Base-by-base conservation (phyloP, 2,888 invertebrate genomes). In the Timandra comae region DNA sequence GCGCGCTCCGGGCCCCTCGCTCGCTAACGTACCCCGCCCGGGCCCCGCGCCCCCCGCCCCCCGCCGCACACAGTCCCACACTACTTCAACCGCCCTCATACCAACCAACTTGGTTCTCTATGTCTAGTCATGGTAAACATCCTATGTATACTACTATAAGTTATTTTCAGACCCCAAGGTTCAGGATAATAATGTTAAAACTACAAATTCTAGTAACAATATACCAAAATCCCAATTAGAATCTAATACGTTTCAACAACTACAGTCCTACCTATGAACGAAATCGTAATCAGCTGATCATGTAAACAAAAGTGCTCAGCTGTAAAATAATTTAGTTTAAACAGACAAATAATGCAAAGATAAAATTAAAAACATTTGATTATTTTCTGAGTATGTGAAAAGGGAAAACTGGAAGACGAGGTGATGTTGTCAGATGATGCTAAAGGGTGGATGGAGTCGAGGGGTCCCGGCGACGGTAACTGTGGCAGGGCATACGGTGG, bases 251-350 rank as follows among this genome's bases (percentile, higher is more conserved):
- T 51, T n/a, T n/a, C n/a, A n/a, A 41, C 46, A 50, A 2, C 7
- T 3, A 8, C 7, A 22, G 22, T 22, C 9, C 4, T 4, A 22
- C 4, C 4, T 8, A 2, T 4, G 3, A 22, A 56, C 43, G 46
- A 62, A 52, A 64, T 50, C 52, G 58, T 51, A 63, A 80, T 76
- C 84, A 85, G 84, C 84, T 85, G 84, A 77, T 81, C 78, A 54
- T 71, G 80, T 85, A 85, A 84, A 84, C 84, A 84, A 76, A 60
- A 62, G 53, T 45, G 46, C 48, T 37, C 35, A 35, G 35, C 11
- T 49, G 43, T 41, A 42, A 23, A 43, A 41, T 46, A 49, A 45
- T 20, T 29, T 20, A 38, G 19, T n/a, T n/a, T n/a, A n/a, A n/a
- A n/a, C n/a, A n/a, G n/a, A n/a, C n/a, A n/a, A n/a, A n/a, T n/a